Base-by-base conservation (phyloP, 2,888 invertebrate genomes). In the Kryphioiulus occultus region DNA sequence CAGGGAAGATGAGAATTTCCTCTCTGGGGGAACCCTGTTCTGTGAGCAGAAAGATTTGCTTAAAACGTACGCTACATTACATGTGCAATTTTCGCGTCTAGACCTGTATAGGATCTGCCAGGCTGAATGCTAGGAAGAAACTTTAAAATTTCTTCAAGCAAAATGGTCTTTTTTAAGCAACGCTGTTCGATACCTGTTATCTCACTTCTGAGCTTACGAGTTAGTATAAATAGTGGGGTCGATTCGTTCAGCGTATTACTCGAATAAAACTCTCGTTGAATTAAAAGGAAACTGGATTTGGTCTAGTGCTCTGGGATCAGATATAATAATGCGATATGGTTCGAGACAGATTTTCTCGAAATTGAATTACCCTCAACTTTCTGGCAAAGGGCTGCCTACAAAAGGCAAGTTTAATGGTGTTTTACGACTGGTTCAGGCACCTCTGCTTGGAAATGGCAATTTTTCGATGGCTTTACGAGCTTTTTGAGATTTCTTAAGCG, bases 401-500 rank as follows among this genome's bases (percentile, higher is more conserved):
- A n/a, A 53, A 53, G 53, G 53, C 53, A 26, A 68, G 68, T 68
- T 68, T 68, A 68, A 26, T 26, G 68, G 68, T 68, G 68, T 68
- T 68, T 68, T 68, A 68, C 68, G 68, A 22, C 22, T 68, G 68
- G 68, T 68, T 68, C 68, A 68, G 22, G 68, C 68, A 68, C 68
- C 68, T 59, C 59, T 22, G n/a, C 59, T 22, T 7, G 59, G 59
- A 59, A 59, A 59, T n/a, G n/a, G 59, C 68, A 68, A 68, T 68
- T 68, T 68, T 26, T 22, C 68, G 68, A 68, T 68, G 22, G 68
- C 68, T 68, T 68, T 68, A 26, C 68, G 68, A 68, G 68, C 68
- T 68, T 68, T 68, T 68, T 68, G 68, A 68, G 68, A 22, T 68
- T 68, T 68, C 68, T 68, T 68, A 68, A 68, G 68, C 22, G 68